Base-by-base conservation (phyloP, 1,140 invertebrate species). In the Rhyzopertha dominica region DNA sequence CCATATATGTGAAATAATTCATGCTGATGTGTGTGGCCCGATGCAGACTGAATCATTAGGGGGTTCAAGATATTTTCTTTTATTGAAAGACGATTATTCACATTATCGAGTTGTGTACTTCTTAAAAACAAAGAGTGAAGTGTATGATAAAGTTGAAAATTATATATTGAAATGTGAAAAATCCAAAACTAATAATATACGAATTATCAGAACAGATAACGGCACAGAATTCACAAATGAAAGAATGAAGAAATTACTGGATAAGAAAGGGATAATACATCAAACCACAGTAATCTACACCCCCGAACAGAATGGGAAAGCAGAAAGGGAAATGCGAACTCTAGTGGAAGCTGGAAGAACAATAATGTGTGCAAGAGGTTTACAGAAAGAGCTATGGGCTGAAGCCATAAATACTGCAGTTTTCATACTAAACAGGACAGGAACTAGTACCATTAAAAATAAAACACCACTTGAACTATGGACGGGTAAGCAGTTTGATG, bases 401-500 rank as follows among this genome's bases (percentile, higher is more conserved):
- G 66, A 70, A 45, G 64, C 67, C 17, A 48, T 62, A 0, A 38
- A 51, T 29, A 66, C 59, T 24, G 70, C 69, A 2, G 61, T 54
- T 5, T 72, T 72, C 49, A 23, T 70, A 10, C 40, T 58, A 36
- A 73, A 73, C 49, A 43, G 66, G 13, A 32, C 29, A 17, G 43
- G 47, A 5, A 52, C 42, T 5, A 43, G 34, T 31, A 29, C 43
- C 47, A 2, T 20, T 12, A 29, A 12, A 19, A 41, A 36, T 17
- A 17, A 17, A 17, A 44, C 32, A 8, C 42, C 42, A 36, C 26
- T 24, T 13, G 24, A 35, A 17, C 3, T 7, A 20, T 44, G 42
- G 42, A 10, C 47, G 5, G 53, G 50, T 9, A 32, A 24, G n/a
- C 28, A 20, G 19, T 4, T 18, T n/a, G n/a, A n/a, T n/a, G n/a